A percentile compares a stretch with the other conserved stretches of the same genome.
These are phyloP conservation scores for Anoplolepis gracilipes DNA, from an alignment of 1,140 invertebrate genomes.

Conservation along the genomic window DNA sequence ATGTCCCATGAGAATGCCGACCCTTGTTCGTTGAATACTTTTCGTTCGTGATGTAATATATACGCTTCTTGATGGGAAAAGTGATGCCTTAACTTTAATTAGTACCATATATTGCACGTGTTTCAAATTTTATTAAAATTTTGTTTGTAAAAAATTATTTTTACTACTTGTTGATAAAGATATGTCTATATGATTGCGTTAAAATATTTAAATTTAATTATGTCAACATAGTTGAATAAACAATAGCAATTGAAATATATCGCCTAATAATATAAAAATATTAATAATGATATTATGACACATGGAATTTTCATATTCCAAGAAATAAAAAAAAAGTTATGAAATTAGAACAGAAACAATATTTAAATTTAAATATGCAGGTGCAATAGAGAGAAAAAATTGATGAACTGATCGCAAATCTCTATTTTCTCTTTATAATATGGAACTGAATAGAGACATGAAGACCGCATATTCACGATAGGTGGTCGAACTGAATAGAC, in stretches of 20 bases:
- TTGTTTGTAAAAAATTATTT: not conserved
- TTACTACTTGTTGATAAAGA: not conserved
- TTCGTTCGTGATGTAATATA: constrained; percentile 2
- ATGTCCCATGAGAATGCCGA: not conserved
- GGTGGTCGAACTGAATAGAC: constrained; percentile 31
- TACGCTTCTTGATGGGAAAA: not conserved
- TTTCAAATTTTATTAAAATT: not conserved
- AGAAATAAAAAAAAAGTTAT: not conserved
- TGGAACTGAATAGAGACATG: constrained; percentile 1
- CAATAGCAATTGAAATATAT: not conserved
- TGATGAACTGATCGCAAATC: constrained; percentile 3
- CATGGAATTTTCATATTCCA: not conserved
- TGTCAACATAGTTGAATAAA: not conserved
- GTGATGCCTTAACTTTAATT: not conserved
- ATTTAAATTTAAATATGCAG: not conserved
- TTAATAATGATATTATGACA: not conserved
- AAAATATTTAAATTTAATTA: not conserved
- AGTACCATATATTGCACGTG: not conserved
- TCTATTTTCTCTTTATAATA: not conserved
- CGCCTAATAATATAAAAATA: not conserved
- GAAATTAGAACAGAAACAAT: not conserved
- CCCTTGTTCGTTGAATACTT: constrained; percentile 11
- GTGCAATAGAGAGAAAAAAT: no score
- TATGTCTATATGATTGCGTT: not conserved
- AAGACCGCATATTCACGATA: not conserved